Percentiles rank a stretch among this genome's conserved stretches.
Evolutionary conservation across 2,113 vertebrate species (phyloP).

Genomic region (Pogona vitticeps): DNA sequence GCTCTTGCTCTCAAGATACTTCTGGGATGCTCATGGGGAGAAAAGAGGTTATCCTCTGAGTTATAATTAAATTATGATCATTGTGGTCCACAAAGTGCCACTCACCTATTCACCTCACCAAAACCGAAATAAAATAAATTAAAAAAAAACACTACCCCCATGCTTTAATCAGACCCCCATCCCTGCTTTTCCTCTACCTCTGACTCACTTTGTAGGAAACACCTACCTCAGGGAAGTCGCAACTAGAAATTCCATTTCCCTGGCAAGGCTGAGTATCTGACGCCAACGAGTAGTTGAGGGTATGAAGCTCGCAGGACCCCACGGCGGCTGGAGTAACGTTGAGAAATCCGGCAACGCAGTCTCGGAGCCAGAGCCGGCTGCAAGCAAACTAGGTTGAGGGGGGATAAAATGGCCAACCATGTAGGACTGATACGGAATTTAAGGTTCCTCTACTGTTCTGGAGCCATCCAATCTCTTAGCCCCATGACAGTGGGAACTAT

Average conservation of each 20-base stretch:
- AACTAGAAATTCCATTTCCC: slow-evolving; percentile 73
- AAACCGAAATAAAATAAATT: too few relatives aligned
- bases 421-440: not conserved
- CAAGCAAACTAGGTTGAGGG: slow-evolving; percentile 85
- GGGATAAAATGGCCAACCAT: not conserved
- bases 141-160: too few relatives aligned
- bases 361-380: slow-evolving; percentile 81
- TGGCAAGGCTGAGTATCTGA: slow-evolving; percentile 82
- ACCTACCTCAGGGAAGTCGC: slow-evolving; percentile 91
- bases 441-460: not conserved
- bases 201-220: not conserved
- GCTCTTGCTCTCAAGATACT: not conserved
- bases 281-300: slow-evolving; percentile 85
- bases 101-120: not conserved
- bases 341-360: slow-evolving; percentile 83
- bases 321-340: slow-evolving; percentile 83
- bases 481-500: not conserved
- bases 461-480: not conserved
- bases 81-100: not conserved
- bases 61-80: too few relatives aligned
- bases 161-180: not conserved
- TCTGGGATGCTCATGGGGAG: not conserved
- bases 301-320: slow-evolving; percentile 86
- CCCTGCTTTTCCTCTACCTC: not conserved
- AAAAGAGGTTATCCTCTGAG: not conserved